These are phyloP conservation scores for Oncorhynchus keta DNA, from an alignment of 2,113 vertebrate species.

Conservation along the genomic window DNA sequence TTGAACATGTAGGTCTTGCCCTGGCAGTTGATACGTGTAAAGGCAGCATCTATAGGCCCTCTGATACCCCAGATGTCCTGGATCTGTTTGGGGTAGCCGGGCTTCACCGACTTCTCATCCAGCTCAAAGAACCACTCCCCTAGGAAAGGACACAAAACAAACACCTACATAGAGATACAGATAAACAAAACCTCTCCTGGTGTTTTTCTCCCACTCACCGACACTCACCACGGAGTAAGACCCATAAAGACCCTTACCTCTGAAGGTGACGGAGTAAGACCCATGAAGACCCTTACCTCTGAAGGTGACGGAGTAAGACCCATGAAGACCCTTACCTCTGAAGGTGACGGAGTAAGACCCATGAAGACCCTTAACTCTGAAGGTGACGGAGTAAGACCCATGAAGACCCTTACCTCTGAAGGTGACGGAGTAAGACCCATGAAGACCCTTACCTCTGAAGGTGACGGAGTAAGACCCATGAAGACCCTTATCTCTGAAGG, in stretches of 20 bases:
- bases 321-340: too few species aligned
- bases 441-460: conserved; percentile 84
- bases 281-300: not conserved
- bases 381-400: too few species aligned
- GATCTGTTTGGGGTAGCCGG: conserved; percentile 91
- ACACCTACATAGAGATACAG: not conserved
- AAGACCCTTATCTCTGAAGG: not conserved
- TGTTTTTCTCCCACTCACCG: not conserved
- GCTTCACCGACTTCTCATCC: conserved; percentile 75
- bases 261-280: too few species aligned
- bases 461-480: conserved; percentile 23
- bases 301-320: too few species aligned
- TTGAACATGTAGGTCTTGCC: conserved; percentile 96
- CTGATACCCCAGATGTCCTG: conserved; percentile 89
- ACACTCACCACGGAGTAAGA: not conserved
- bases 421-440: too few species aligned
- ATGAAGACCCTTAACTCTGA: not conserved
- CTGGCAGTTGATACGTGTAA: conserved; percentile 95
- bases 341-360: too few species aligned
- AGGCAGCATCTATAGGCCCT: conserved; percentile 90
- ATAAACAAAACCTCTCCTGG: not conserved
- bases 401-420: not conserved
- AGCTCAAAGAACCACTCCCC: conserved; percentile 90
- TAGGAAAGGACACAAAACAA: conserved; percentile 48
- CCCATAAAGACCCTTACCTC: not conserved